Evolutionary conservation across 2,888 invertebrate species (phyloP), one percentile per base, ranked within the genome.

Genomic region (Frankliniella fusca): DNA sequence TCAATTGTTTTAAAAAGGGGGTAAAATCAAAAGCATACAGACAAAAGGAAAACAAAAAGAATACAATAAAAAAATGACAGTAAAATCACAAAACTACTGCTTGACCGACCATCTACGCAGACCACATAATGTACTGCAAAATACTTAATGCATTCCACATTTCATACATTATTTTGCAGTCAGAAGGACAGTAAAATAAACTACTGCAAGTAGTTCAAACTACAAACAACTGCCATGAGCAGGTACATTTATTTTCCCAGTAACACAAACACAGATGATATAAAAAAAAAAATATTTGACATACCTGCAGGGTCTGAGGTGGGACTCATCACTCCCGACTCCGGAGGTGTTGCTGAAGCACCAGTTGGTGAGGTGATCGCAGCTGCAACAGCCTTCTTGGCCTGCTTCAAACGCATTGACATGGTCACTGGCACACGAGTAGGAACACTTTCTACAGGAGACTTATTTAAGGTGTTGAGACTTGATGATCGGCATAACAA

Each of bases 381-480:
- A 10, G 70, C 70, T 12, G 70, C 70, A 9, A 76, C 70, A 23
- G 70, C 70, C 27, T 85, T 85, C 82, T 86, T 86, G 28, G 87
- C 85, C 18, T 90, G 87, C 86, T 90, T 91, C 5, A 91, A 85
- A 86, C 91, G 91, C 91, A 93, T 91, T 9, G 92, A 92, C 91
- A 93, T 91, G 20, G 90, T 92, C 27, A 92, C 90, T 18, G 91
- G 90, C 23, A 89, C 88, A 84, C 92, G 90, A 20, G 88, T 88
- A n/a, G 70, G 70, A 12, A 87, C 87, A 0, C 90, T 88, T 79
- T 88, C 87, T 54, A 88, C 88, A 12, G 85, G 84, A 48, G 87
- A 83, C 82, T 86, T 87, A 84, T 88, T 87, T 2, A 93, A 86
- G 84, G 91, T 76, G 27, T 27, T 76, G 70, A 76, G 70, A 76